These are phyloP conservation scores for Lagenorhynchus albirostris DNA, from an alignment of 2,113 vertebrate genomes.

Conservation along the genomic window DNA sequence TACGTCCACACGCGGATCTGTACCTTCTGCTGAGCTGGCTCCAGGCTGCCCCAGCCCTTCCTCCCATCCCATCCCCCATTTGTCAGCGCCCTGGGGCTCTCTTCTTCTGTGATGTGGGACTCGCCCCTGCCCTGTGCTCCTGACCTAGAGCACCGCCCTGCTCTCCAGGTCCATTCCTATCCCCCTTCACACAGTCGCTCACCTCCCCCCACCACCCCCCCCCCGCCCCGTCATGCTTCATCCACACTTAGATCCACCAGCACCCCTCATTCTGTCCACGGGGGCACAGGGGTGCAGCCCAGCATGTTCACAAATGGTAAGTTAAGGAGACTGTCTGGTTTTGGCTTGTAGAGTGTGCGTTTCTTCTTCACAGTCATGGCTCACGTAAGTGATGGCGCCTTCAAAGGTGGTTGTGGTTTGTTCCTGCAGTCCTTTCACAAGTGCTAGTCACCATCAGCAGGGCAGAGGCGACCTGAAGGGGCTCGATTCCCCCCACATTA, in stretches of 20 bases:
- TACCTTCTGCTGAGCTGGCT: fast-evolving
- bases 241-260: fast-evolving
- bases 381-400: fast-evolving
- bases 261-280: fast-evolving
- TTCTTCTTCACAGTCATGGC: fast-evolving
- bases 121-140: neutral
- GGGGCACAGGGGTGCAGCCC: neutral
- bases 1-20: fast-evolving
- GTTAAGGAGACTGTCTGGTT: fast-evolving
- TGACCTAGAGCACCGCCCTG: fast-evolving
- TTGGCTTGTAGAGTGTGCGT: fast-evolving
- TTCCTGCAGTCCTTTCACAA: fast-evolving
- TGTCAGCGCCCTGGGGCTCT: fast-evolving
- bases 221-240: fast-evolving
- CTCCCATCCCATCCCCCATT: fast-evolving
- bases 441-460: fast-evolving
- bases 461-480: fast-evolving
- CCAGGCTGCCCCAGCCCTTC: fast-evolving
- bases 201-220: too few relatives aligned
- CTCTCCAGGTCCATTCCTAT: fast-evolving
- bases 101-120: fast-evolving
- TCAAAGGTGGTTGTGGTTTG: neutral
- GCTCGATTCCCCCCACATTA: fast-evolving
- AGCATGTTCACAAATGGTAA: fast-evolving
- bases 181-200: neutral